phyloP scores from a whole-genome alignment of 2,888 invertebrate species.

The Theretra japonica region DNA sequence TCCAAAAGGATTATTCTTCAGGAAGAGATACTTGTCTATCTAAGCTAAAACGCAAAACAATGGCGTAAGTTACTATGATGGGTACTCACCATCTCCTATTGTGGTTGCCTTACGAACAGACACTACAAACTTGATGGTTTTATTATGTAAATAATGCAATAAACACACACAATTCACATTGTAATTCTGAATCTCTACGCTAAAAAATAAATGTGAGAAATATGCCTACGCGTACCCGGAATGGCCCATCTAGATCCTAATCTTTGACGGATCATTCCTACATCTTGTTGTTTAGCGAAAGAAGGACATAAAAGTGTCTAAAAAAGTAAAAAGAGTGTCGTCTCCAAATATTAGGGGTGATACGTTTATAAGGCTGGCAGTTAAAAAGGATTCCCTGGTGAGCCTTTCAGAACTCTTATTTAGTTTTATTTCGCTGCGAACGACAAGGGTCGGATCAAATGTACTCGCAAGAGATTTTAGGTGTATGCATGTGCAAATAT shows the following conservation, averaged over 20 bases:
- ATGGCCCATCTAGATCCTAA: constrained; percentile 35
- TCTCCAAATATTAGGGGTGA: constrained; percentile 49
- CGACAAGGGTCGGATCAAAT: not conserved
- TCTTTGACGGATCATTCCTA: constrained; percentile 52
- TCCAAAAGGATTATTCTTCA: no score
- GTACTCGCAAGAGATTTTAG: not conserved
- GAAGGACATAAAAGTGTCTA: constrained; percentile 56
- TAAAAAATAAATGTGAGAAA: not conserved
- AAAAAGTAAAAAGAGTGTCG: constrained; percentile 48
- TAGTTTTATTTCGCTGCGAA: constrained; percentile 23
- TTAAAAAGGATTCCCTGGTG: constrained; percentile 39
- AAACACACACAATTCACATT: not conserved
- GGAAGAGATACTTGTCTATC: no score
- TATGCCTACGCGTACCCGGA: not conserved
- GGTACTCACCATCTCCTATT: no score
- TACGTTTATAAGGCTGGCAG: constrained; percentile 38
- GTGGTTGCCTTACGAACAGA: no score
- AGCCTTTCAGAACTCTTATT: constrained; percentile 35
- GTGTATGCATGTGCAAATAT: not conserved
- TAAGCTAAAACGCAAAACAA: no score
- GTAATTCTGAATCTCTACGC: not conserved
- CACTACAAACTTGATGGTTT: no score
- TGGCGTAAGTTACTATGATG: no score
- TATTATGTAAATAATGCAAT: not conserved
- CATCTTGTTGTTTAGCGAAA: constrained; percentile 51